Conservation (phyloP, 2,113 vertebrate species). For the Pao palembangensis region DNA sequence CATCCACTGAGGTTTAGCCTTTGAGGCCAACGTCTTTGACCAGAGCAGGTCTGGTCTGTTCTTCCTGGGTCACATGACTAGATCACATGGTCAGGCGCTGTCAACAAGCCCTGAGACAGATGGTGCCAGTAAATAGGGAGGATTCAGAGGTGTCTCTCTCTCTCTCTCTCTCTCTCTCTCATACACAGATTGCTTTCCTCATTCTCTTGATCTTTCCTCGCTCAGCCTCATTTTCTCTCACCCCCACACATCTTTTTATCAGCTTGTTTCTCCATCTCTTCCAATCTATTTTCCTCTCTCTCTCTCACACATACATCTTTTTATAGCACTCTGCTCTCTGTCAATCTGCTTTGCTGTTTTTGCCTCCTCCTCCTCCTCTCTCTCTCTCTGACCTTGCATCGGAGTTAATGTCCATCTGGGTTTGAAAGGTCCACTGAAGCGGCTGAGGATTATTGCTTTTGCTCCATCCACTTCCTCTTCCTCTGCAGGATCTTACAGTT, state of each 20-base stretch:
- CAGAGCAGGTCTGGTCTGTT: conserved; percentile 30
- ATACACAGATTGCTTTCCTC: conserved; percentile 46
- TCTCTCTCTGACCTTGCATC: conserved; percentile 39
- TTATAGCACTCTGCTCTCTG: conserved; percentile 39
- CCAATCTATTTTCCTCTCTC: conserved; percentile 44
- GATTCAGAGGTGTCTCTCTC: conserved; percentile 31
- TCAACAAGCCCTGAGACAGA: conserved; percentile 63
- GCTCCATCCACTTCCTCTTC: conserved; percentile 35
- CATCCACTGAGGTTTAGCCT: not conserved
- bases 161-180: conserved; percentile 27
- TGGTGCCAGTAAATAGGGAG: conserved; percentile 61
- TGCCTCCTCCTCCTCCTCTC: conserved; percentile 10
- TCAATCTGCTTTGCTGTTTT: conserved; percentile 43
- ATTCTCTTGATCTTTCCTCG: conserved; percentile 26
- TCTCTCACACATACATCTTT: conserved; percentile 30
- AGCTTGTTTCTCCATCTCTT: conserved; percentile 40
- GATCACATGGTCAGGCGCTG: conserved; percentile 63
- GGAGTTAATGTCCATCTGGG: conserved; percentile 64
- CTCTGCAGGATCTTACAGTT: conserved; percentile 18
- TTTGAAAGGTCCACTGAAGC: conserved; percentile 45
- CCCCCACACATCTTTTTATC: conserved; percentile 37
- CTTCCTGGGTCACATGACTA: conserved; percentile 51
- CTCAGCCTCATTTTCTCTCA: conserved; percentile 41
- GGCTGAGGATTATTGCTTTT: conserved; percentile 47
- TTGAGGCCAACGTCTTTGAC: conserved; percentile 28